Evolutionary conservation across 2,888 invertebrate species (phyloP).

Genomic region (Crematogaster levior): DNA sequence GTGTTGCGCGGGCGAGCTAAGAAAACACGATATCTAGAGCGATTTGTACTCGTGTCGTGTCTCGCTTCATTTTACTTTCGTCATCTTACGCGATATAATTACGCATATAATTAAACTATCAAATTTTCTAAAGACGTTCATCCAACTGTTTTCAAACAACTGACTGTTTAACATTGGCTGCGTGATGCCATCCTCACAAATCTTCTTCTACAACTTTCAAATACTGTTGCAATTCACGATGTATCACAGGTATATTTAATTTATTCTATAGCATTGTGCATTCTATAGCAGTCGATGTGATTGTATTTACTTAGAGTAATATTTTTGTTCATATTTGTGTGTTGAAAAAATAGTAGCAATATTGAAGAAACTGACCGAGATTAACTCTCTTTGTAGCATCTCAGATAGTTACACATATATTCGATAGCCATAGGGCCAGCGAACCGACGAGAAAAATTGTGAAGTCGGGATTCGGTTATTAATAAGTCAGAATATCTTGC

Average conservation of each 20-base stretch:
- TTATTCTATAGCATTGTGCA: no score
- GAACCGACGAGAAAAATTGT: constrained; percentile 12
- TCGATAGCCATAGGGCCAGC: neutral
- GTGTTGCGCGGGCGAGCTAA: constrained; percentile 35
- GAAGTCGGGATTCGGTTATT: constrained; percentile 25
- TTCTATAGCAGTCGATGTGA: neutral
- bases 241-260: neutral
- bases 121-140: neutral
- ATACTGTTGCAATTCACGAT: neutral
- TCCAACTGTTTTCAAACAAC: neutral
- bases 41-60: constrained; percentile 1
- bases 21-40: constrained; percentile 25
- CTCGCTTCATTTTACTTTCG: constrained; percentile 13
- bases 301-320: neutral
- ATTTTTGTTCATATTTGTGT: neutral
- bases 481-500: constrained; percentile 20
- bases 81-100: constrained; percentile 17
- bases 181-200: neutral
- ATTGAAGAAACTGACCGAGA: neutral
- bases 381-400: neutral
- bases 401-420: neutral
- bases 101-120: constrained; percentile 30
- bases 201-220: neutral
- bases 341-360: neutral
- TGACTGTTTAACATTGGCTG: neutral